Conservation (phyloP, 2,113 vertebrate genomes). For the Ia io region DNA sequence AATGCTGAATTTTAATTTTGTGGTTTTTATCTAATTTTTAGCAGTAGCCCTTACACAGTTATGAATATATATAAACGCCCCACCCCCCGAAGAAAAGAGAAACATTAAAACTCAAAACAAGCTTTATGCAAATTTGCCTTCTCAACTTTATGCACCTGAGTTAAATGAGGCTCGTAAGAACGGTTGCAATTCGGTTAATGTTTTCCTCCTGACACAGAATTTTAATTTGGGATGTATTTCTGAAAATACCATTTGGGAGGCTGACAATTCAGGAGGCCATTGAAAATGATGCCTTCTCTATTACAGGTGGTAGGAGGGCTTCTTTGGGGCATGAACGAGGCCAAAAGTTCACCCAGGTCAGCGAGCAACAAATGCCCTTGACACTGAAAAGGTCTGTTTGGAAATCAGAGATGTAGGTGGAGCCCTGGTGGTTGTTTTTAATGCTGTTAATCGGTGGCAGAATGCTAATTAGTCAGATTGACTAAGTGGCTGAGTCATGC, state of each 20-base stretch:
- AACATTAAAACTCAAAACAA: constrained; percentile 61
- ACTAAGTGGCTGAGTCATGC: constrained; percentile 85
- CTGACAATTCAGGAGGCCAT: constrained; percentile 69
- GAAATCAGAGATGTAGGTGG: constrained; percentile 67
- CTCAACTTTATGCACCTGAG: constrained; percentile 63
- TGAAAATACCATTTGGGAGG: constrained; percentile 59
- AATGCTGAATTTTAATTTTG: constrained; percentile 57
- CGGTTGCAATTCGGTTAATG: constrained; percentile 65
- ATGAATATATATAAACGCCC: neutral
- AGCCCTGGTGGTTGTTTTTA: constrained; percentile 81
- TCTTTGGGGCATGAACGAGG: constrained; percentile 55
- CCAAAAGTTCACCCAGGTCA: constrained; percentile 32
- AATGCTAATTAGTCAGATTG: constrained; percentile 87
- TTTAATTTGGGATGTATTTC: constrained; percentile 79
- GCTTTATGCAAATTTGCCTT: constrained; percentile 71
- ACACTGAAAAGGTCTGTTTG: constrained; percentile 69
- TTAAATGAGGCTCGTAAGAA: constrained; percentile 74
- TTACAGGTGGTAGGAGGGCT: constrained; percentile 55
- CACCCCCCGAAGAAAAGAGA: neutral
- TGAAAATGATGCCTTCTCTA: constrained; percentile 59
- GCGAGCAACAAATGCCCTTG: constrained; percentile 68
- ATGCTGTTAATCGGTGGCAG: constrained; percentile 81
- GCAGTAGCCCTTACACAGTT: constrained; percentile 32
- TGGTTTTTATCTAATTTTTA: constrained; percentile 71
- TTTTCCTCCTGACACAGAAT: constrained; percentile 71